Percentiles rank a stretch among this genome's conserved stretches.
Conservation (phyloP, 2,888 invertebrate genomes). For the Branchipolynoe longqiensis region DNA sequence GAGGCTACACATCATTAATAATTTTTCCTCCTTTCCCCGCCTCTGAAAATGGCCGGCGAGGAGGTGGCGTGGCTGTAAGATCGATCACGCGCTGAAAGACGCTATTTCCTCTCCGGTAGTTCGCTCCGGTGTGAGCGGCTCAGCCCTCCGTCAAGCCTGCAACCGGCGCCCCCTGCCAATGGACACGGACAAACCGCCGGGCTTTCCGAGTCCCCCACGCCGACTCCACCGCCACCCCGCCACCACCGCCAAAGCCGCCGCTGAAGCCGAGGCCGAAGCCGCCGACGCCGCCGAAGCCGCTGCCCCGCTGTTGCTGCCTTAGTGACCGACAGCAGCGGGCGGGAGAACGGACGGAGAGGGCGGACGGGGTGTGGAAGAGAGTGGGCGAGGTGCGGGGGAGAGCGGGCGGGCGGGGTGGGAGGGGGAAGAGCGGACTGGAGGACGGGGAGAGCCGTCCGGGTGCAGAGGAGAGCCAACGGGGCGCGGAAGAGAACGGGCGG, state of each 20-base stretch:
- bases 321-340: not conserved
- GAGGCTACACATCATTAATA: constrained; percentile 53
- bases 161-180: not conserved
- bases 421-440: no score
- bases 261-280: not conserved
- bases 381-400: no score
- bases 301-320: not conserved
- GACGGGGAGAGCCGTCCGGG: no score
- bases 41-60: not conserved
- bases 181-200: constrained; percentile 27
- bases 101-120: constrained; percentile 55
- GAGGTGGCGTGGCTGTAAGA: constrained; percentile 18
- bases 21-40: constrained; percentile 44
- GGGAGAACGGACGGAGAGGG: no score
- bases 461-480: no score
- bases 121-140: constrained; percentile 19
- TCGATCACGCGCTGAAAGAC: constrained; percentile 48
- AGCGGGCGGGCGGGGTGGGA: no score
- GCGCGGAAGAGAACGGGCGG: no score
- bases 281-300: no score
- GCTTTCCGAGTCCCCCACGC: constrained; percentile 15
- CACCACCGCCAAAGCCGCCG: not conserved
- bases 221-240: constrained; percentile 12
- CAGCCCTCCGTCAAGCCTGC: not conserved
- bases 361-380: no score